phyloP scores from a whole-genome alignment of 2,888 invertebrate species.

The Amblyjoppa fuscipennis region DNA sequence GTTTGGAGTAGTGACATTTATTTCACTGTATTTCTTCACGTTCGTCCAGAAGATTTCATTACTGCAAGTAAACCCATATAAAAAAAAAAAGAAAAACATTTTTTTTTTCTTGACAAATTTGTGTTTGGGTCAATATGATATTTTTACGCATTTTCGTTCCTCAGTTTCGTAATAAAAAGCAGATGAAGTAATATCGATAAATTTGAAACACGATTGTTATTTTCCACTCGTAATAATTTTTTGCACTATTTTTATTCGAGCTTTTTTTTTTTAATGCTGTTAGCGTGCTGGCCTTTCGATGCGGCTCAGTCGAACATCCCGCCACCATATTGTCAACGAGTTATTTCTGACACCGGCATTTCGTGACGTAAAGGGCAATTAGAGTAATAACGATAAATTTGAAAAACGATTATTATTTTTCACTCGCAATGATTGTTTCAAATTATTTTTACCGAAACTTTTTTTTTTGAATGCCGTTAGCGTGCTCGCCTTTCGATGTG shows the following conservation, averaged over 20 bases:
- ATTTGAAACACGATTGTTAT: background rate
- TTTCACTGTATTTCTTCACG: background rate
- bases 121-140: no score
- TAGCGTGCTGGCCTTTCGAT: constrained; percentile 19
- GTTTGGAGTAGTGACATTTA: constrained; percentile 44
- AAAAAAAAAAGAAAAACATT: no score
- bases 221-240: background rate
- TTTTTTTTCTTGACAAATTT: no score
- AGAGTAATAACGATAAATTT: background rate
- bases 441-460: background rate
- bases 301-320: background rate
- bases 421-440: background rate
- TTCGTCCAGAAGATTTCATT: background rate
- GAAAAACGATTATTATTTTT: background rate
- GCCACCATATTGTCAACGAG: constrained; percentile 6
- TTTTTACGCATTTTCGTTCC: no score
- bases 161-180: background rate
- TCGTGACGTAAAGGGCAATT: constrained; percentile 15
- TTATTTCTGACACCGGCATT: constrained; percentile 31
- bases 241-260: background rate
- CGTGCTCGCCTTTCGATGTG: constrained; percentile 30
- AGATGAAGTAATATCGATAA: background rate
- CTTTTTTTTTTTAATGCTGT: constrained; percentile 17
- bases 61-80: background rate
- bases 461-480: constrained; percentile 8